Conservation (phyloP, 1,140 invertebrate species). For the Whitmania pigra region DNA sequence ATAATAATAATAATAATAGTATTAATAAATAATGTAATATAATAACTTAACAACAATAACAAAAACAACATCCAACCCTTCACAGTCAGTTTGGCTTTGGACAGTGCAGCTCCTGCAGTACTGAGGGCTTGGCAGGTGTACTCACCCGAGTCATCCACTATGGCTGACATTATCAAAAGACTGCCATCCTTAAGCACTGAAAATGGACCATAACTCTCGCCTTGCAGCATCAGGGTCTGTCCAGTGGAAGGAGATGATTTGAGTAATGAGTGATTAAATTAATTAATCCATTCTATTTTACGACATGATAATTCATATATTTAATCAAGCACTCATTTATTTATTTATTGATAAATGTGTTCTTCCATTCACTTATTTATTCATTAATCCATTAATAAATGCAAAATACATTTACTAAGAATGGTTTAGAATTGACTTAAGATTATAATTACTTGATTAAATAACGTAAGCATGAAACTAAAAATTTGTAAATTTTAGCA, state of each 20-base stretch:
- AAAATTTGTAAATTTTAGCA: too few relatives aligned
- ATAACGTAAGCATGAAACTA: too few relatives aligned
- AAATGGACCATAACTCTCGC: conserved; percentile 35
- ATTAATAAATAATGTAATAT: not conserved
- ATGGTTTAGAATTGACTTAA: too few relatives aligned
- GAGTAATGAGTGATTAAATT: too few relatives aligned
- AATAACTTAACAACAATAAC: not conserved
- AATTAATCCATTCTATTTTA: not conserved
- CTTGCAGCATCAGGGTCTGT: conserved; percentile 33
- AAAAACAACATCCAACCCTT: not conserved
- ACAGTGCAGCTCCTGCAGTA: conserved; percentile 63
- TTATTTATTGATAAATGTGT: not conserved
- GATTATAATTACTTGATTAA: too few relatives aligned
- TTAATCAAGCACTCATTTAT: not conserved
- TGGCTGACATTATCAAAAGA: conserved; percentile 67
- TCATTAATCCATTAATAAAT: not conserved
- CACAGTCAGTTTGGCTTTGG: conserved; percentile 63
- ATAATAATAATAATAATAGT: not conserved
- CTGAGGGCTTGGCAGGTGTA: conserved; percentile 76
- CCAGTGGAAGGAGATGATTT: conserved; percentile 44
- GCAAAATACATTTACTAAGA: too few relatives aligned
- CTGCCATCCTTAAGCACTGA: conserved; percentile 66
- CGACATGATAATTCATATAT: not conserved
- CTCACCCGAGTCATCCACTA: conserved; percentile 65
- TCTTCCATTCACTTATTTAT: not conserved